These are phyloP conservation scores for Amiota communis DNA, from an alignment of 2,888 invertebrate species.

Conservation along the genomic window DNA sequence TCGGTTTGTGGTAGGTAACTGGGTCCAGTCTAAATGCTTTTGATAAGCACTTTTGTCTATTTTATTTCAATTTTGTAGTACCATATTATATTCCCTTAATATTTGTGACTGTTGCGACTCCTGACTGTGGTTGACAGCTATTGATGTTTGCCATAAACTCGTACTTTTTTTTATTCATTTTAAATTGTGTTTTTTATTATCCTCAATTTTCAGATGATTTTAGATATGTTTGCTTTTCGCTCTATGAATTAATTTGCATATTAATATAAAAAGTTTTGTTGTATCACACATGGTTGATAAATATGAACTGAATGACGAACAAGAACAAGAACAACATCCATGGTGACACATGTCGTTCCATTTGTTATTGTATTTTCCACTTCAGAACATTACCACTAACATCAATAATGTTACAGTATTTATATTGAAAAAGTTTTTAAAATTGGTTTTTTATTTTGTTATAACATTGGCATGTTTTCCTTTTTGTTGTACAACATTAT, in stretches of 20 bases:
- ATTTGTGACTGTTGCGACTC: background rate
- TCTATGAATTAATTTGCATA: conserved; percentile 27
- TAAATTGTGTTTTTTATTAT: conserved; percentile 1
- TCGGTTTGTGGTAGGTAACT: conserved; percentile 10
- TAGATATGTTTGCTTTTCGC: conserved; percentile 3
- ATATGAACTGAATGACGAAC: background rate
- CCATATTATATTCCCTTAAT: conserved; percentile 13
- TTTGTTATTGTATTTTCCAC: conserved; percentile 11
- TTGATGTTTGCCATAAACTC: conserved; percentile 20
- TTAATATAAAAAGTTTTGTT: background rate
- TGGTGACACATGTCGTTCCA: background rate
- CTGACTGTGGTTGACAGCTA: conserved; percentile 23
- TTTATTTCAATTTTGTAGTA: conserved; percentile 12
- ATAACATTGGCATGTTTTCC: background rate
- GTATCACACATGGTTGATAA: background rate
- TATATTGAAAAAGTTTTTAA: background rate
- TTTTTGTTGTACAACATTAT: background rate
- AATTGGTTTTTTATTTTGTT: background rate
- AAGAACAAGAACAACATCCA: background rate
- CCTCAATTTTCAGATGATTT: background rate
- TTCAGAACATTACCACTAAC: background rate
- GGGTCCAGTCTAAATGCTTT: conserved; percentile 9
- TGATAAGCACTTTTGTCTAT: conserved; percentile 13
- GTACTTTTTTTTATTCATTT: conserved; percentile 3
- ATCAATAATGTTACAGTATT: too few relatives aligned